These are phyloP conservation scores for Clusia tigrina DNA, from an alignment of 2,888 invertebrate species.

Conservation along the genomic window DNA sequence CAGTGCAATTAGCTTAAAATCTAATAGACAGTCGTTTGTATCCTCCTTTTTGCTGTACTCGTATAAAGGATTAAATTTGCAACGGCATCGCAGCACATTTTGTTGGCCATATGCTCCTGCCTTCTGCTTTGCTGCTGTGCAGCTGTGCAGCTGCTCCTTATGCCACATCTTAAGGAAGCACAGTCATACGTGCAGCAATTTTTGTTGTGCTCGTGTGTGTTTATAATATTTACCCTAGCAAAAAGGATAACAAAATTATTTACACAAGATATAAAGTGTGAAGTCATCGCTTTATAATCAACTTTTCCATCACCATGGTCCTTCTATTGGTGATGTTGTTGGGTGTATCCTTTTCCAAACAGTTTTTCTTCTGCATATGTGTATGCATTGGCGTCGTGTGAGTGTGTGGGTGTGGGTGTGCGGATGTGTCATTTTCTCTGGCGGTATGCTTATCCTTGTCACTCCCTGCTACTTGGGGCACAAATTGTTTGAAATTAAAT, in stretches of 20 bases:
- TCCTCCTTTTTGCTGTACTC: too few relatives aligned
- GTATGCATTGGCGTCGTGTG: background rate
- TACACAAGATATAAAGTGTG: slow-evolving; percentile 46
- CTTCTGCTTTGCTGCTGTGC: too few relatives aligned
- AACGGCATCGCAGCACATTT: too few relatives aligned
- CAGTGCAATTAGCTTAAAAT: too few relatives aligned
- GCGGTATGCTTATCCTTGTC: background rate
- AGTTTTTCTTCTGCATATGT: slow-evolving; percentile 39
- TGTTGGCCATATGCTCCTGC: too few relatives aligned
- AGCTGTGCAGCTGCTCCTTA: too few relatives aligned
- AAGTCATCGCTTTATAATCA: slow-evolving; percentile 62
- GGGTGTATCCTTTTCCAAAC: background rate
- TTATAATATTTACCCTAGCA: too few relatives aligned
- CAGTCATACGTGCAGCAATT: background rate
- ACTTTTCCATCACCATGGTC: slow-evolving; percentile 47
- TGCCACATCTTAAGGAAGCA: too few relatives aligned
- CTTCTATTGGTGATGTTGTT: slow-evolving; percentile 11
- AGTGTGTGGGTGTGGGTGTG: background rate
- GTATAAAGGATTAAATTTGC: too few relatives aligned
- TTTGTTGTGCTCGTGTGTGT: slow-evolving; percentile 7
- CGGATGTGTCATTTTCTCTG: background rate
- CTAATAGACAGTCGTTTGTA: too few relatives aligned
- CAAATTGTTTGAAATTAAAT: slow-evolving; percentile 54
- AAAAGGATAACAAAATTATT: slow-evolving; percentile 9
- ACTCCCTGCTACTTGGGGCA: slow-evolving; percentile 35